Conservation (phyloP, 2,888 invertebrate genomes). For the Ametastegia equiseti region DNA sequence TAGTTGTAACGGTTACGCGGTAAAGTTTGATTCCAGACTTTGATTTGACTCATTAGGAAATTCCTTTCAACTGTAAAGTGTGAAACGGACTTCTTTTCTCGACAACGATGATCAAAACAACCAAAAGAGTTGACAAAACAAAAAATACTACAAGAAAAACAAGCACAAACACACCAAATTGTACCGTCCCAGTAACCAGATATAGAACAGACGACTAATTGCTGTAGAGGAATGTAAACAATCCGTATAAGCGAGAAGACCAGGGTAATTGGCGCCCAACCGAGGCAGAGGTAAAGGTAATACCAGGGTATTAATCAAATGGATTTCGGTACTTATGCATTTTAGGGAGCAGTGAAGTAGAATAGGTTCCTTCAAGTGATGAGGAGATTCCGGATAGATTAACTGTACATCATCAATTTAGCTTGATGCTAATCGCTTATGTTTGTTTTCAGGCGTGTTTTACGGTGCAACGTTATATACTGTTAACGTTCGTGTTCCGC, state of each 20-base stretch:
- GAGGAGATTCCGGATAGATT: neutral
- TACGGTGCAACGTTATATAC: neutral
- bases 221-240: neutral
- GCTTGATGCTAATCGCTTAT: slow-evolving; percentile 4
- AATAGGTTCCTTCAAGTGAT: neutral
- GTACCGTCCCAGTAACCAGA: neutral
- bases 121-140: neutral
- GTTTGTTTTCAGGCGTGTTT: neutral
- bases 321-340: too few relatives aligned
- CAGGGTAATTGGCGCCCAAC: neutral
- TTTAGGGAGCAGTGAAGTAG: neutral
- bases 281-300: neutral
- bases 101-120: neutral
- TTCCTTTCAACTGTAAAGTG: neutral
- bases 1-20: neutral
- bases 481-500: slow-evolving; percentile 2
- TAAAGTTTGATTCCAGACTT: neutral
- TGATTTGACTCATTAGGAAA: neutral
- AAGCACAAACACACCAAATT: neutral
- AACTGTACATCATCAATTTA: slow-evolving; percentile 37
- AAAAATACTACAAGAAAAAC: neutral
- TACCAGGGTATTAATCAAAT: neutral
- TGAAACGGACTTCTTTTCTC: neutral
- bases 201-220: neutral
- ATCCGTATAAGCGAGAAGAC: neutral